These are phyloP conservation scores for Phoeniculus purpureus DNA, from an alignment of 2,797 vertebrate genomes.

Conservation along the genomic window DNA sequence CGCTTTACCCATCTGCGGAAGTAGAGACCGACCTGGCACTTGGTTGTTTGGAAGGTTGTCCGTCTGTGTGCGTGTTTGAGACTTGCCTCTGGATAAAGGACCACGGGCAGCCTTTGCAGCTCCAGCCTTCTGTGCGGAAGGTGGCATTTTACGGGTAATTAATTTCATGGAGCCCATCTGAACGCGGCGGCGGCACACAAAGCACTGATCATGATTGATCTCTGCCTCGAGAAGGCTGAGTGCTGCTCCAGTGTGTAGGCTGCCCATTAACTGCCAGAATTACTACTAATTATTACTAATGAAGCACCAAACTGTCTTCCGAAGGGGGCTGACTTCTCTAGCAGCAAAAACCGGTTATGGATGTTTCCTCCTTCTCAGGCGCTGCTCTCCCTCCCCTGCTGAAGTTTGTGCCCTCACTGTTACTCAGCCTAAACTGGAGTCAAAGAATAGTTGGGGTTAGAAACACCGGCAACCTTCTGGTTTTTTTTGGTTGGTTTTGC, in stretches of 20 bases:
- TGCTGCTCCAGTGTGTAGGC: neutral
- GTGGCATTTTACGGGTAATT: neutral
- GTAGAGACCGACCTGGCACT: neutral
- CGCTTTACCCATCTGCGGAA: neutral
- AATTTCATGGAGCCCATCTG: constrained; percentile 11
- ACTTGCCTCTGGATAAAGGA: neutral
- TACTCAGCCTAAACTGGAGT: neutral
- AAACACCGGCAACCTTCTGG: neutral
- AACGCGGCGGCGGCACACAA: neutral
- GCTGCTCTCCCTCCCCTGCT: neutral
- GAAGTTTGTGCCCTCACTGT: neutral
- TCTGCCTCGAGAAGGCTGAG: neutral
- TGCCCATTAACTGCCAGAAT: neutral
- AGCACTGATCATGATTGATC: neutral
- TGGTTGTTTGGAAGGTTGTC: neutral
- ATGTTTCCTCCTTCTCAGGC: neutral
- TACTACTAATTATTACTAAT: neutral
- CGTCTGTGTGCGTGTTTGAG: neutral
- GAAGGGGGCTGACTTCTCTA: neutral
- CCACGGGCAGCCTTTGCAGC: neutral
- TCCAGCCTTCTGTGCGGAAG: neutral
- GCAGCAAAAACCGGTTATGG: neutral
- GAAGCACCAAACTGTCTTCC: neutral
- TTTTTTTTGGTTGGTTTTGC: too few relatives aligned
- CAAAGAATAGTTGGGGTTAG: neutral